Conservation (phyloP, 2,888 invertebrate species). For the Acanthosepion pharaonis region DNA sequence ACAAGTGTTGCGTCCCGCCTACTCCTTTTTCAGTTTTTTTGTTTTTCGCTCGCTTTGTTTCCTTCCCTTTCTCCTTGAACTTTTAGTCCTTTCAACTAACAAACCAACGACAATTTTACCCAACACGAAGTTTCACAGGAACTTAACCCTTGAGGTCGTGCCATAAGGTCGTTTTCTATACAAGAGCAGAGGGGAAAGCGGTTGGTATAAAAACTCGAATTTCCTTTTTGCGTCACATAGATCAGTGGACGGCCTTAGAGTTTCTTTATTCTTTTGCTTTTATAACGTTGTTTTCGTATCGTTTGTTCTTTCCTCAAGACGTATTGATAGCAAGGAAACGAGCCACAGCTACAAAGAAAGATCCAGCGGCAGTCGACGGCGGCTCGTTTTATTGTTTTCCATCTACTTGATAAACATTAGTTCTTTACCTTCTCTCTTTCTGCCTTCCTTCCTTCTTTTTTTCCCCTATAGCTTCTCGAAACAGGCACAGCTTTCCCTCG, state of each 20-base stretch:
- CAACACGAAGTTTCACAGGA: slow-evolving; percentile 33
- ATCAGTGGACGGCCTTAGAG: background rate
- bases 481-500: no score
- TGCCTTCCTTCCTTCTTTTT: background rate
- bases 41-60: background rate
- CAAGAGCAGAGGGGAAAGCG: background rate
- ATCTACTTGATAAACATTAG: slow-evolving; percentile 7
- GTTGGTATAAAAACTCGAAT: slow-evolving; percentile 22
- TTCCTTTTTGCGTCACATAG: background rate
- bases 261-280: slow-evolving; percentile 20
- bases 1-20: background rate
- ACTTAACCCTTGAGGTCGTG: slow-evolving; percentile 33
- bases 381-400: background rate
- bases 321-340: slow-evolving; percentile 33
- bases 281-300: background rate
- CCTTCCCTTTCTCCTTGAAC: background rate
- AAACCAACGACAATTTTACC: slow-evolving; percentile 21
- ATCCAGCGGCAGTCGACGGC: background rate
- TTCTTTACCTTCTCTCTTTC: background rate
- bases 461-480: no score
- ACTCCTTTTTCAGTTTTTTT: background rate
- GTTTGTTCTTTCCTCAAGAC: slow-evolving; percentile 4
- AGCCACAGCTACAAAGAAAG: background rate
- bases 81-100: slow-evolving; percentile 12
- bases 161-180: background rate